phyloP scores from a whole-genome alignment of 2,113 vertebrate genomes.

The Microcebus griseorufus region DNA sequence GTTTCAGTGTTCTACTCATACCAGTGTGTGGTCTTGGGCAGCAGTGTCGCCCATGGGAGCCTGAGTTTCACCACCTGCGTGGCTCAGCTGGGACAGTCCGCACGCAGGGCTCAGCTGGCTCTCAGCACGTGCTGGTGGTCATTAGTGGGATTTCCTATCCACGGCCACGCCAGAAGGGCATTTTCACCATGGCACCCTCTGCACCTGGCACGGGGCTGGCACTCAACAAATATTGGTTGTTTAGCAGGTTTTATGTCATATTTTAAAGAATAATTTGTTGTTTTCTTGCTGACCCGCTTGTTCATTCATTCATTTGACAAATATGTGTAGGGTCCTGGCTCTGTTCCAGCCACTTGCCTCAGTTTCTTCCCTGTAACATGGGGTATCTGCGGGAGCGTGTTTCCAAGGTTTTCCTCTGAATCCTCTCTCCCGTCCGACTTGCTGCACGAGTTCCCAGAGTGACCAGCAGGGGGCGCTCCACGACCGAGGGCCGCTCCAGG shows the following conservation, averaged over 20 bases:
- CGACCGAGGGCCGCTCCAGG: not conserved
- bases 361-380: not conserved
- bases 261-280: not conserved
- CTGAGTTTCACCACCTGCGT: too few relatives aligned
- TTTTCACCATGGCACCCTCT: not conserved
- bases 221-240: not conserved
- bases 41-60: not conserved
- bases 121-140: not conserved
- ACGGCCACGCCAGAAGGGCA: not conserved
- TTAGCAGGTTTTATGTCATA: not conserved
- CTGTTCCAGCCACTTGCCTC: not conserved
- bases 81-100: not conserved
- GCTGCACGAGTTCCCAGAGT: not conserved
- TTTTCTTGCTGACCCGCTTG: not conserved
- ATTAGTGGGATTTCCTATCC: not conserved
- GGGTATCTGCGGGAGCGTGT: not conserved
- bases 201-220: not conserved
- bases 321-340: not conserved
- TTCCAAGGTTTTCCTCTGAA: not conserved
- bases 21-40: not conserved
- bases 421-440: fast-evolving
- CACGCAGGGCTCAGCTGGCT: not conserved
- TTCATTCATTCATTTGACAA: not conserved
- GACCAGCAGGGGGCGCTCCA: constrained; percentile 50
- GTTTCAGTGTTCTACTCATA: not conserved